phyloP scores from a whole-genome alignment of 2,797 vertebrate genomes.

The Fistularia tabacaria region DNA sequence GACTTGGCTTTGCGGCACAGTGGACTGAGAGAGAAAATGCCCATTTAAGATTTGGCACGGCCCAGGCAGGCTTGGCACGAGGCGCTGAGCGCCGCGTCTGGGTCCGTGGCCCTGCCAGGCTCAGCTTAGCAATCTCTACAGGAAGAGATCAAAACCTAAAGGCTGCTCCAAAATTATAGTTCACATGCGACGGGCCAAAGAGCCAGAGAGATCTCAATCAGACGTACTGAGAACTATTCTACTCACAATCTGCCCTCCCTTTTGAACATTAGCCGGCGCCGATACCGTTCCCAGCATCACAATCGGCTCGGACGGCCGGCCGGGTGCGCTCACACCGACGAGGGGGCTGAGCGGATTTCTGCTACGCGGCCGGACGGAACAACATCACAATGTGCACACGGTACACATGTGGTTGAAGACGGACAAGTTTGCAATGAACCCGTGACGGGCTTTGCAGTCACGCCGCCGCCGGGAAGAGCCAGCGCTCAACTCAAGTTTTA shows the following conservation, averaged over 20 bases:
- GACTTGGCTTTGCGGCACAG: conserved; percentile 22
- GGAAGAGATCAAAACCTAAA: conserved; percentile 54
- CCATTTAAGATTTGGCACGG: conserved; percentile 62
- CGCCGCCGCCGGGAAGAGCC: conserved; percentile 4
- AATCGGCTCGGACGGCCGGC: too few species aligned
- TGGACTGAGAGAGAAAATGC: conserved; percentile 46
- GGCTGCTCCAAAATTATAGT: conserved; percentile 46
- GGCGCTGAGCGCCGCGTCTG: conserved; percentile 27
- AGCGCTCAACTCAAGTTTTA: conserved; percentile 16
- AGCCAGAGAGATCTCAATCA: neutral
- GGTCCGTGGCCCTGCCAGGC: conserved; percentile 53
- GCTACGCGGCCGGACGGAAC: too few species aligned
- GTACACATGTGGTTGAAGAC: too few species aligned
- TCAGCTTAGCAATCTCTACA: conserved; percentile 57
- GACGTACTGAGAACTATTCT: too few species aligned
- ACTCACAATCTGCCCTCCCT: too few species aligned
- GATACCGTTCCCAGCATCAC: too few species aligned
- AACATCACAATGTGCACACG: too few species aligned
- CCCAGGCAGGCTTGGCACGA: conserved; percentile 43
- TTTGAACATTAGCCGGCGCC: too few species aligned
- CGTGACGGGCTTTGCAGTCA: neutral
- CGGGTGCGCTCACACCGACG: too few species aligned
- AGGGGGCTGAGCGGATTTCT: too few species aligned
- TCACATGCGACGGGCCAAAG: conserved; percentile 26
- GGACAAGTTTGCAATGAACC: too few species aligned